A percentile compares a stretch with the other conserved stretches of the same genome.
These are phyloP conservation scores for Eumaeus atala DNA, from an alignment of 1,140 invertebrate species.

Conservation along the genomic window DNA sequence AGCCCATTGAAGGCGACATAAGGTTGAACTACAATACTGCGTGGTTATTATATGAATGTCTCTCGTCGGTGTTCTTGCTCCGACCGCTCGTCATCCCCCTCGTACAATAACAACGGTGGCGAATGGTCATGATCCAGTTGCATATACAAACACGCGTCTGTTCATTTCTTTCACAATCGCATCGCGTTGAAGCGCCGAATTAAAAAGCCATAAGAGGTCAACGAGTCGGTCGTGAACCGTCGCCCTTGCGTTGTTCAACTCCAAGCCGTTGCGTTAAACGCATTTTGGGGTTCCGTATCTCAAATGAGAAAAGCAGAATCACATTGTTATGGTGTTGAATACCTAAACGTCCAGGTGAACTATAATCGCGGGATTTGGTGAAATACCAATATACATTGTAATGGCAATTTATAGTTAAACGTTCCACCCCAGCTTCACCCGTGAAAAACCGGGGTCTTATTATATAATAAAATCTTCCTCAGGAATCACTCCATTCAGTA, in stretches of 20 bases:
- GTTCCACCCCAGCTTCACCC: too few relatives aligned
- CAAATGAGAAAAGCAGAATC: background rate
- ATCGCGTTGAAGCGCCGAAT: background rate
- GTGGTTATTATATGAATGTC: too few relatives aligned
- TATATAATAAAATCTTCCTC: too few relatives aligned
- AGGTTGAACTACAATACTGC: too few relatives aligned
- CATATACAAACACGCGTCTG: background rate
- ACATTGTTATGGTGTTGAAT: background rate
- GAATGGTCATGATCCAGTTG: background rate
- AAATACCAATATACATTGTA: too few relatives aligned
- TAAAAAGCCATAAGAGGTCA: background rate
- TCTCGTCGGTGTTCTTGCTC: too few relatives aligned
- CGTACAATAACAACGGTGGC: background rate
- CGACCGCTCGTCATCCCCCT: background rate
- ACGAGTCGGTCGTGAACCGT: background rate
- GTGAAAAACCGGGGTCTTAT: too few relatives aligned
- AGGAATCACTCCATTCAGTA: too few relatives aligned
- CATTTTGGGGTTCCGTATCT: background rate
- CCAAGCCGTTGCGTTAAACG: background rate
- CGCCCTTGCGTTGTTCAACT: slow-evolving; percentile 1
- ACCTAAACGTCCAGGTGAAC: background rate
- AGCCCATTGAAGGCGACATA: too few relatives aligned
- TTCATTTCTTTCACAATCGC: background rate
- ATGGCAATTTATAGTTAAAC: too few relatives aligned
- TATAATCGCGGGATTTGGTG: background rate